phyloP scores from a whole-genome alignment of 2,888 invertebrate species.

The Epistrophella euchroma region DNA sequence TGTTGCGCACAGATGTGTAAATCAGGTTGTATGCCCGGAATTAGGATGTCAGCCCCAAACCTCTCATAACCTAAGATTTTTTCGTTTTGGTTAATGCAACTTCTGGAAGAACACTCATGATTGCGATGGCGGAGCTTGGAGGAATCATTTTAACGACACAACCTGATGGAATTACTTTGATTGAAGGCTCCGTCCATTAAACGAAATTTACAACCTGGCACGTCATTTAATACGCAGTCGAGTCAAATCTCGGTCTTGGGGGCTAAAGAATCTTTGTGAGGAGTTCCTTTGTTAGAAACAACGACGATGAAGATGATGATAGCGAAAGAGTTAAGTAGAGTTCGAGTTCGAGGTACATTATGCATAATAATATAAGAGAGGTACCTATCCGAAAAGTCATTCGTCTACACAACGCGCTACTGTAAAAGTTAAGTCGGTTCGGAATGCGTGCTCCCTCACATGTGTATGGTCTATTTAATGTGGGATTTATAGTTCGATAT shows the following conservation, averaged over 20 bases:
- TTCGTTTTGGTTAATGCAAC: constrained; percentile 18
- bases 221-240: constrained; percentile 39
- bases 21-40: constrained; percentile 62
- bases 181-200: constrained; percentile 64
- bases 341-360: constrained; percentile 14
- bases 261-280: constrained; percentile 2
- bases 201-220: constrained; percentile 64
- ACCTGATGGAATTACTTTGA: constrained; percentile 68
- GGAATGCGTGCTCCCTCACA: constrained; percentile 54
- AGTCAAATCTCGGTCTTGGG: constrained; percentile 7
- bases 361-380: constrained; percentile 13
- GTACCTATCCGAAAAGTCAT: constrained; percentile 5
- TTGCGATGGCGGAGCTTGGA: background rate
- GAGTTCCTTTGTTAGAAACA: constrained; percentile 6
- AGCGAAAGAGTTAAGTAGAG: constrained; percentile 23
- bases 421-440: background rate
- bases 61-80: constrained; percentile 23
- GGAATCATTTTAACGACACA: constrained; percentile 58
- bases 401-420: constrained; percentile 11
- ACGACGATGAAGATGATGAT: background rate
- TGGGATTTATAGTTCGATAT: constrained; percentile 70
- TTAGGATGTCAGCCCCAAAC: constrained; percentile 38
- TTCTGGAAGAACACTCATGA: constrained; percentile 29
- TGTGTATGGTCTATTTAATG: constrained; percentile 66
- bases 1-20: constrained; percentile 36